phyloP scores from a whole-genome alignment of 2,888 invertebrate species.

The Hirtodrosophila alboralis region DNA sequence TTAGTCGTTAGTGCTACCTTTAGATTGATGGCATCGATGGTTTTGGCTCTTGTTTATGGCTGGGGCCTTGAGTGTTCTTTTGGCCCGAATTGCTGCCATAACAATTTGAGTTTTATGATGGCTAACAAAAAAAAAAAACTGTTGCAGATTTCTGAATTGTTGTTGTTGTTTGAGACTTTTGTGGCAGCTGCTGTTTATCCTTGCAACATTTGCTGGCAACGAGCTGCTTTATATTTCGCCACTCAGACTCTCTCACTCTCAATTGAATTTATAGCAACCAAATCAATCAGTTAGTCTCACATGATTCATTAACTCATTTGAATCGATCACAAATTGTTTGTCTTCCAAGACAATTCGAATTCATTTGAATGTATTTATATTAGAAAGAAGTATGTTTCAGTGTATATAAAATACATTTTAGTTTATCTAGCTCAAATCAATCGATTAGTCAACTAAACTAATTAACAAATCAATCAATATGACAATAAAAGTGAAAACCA shows the following conservation, averaged over 20 bases:
- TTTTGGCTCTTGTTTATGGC: constrained; percentile 35
- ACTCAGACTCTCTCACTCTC: constrained; percentile 5
- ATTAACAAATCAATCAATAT: constrained; percentile 15
- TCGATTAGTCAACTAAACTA: constrained; percentile 26
- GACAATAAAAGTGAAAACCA: too few relatives aligned
- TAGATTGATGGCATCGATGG: constrained; percentile 57
- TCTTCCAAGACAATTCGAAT: too few relatives aligned
- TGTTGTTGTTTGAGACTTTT: background rate
- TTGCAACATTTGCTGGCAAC: constrained; percentile 47
- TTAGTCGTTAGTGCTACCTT: constrained; percentile 15
- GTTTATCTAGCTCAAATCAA: constrained; percentile 1
- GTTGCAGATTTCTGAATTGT: constrained; percentile 41
- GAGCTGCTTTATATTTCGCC: constrained; percentile 50
- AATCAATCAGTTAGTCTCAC: constrained; percentile 10
- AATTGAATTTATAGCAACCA: background rate
- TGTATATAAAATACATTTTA: too few relatives aligned
- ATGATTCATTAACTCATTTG: background rate
- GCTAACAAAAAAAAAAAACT: constrained; percentile 51
- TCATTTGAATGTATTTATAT: too few relatives aligned
- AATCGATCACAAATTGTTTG: constrained; percentile 14
- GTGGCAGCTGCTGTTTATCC: constrained; percentile 31
- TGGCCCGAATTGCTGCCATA: constrained; percentile 37
- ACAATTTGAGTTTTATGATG: constrained; percentile 68
- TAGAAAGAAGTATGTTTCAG: too few relatives aligned
- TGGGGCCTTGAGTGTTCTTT: constrained; percentile 48